Evolutionary conservation across 2,113 vertebrate genomes (phyloP).

Genomic region (Oreochromis tanganicae): DNA sequence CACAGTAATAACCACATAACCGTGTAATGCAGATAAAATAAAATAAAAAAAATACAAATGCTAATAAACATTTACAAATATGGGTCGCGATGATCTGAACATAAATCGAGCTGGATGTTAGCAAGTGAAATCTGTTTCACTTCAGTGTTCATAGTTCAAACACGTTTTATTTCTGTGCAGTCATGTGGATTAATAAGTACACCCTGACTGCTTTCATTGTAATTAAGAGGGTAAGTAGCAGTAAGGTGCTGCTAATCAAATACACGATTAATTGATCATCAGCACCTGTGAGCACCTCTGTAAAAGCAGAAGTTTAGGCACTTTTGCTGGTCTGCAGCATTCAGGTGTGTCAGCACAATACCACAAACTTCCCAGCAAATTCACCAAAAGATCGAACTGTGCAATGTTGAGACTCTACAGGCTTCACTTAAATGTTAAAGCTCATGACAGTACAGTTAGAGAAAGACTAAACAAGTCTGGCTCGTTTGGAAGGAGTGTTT

Average conservation of each 20-base stretch:
- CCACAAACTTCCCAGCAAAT: not conserved
- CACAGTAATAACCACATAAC: not conserved
- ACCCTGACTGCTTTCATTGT: not conserved
- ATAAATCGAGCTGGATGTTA: too few species aligned
- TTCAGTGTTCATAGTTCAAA: not conserved
- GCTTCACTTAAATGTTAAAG: not conserved
- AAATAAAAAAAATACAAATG: not conserved
- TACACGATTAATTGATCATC: not conserved
- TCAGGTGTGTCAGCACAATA: not conserved
- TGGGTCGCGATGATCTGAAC: not conserved
- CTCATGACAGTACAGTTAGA: not conserved
- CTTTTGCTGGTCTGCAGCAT: not conserved
- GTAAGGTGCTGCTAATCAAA: not conserved
- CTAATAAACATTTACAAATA: rapidly evolving
- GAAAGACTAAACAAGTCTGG: not conserved
- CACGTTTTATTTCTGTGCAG: not conserved
- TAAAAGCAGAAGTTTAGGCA: not conserved
- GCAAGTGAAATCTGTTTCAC: not conserved
- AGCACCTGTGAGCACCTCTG: not conserved
- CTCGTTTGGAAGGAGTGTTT: not conserved
- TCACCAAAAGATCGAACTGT: not conserved
- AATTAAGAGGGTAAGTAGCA: not conserved
- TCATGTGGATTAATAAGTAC: not conserved
- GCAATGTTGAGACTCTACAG: not conserved
- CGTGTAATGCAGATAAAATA: not conserved